These are phyloP conservation scores for Megaleporinus macrocephalus DNA, from an alignment of 2,113 vertebrate species.

Conservation along the genomic window DNA sequence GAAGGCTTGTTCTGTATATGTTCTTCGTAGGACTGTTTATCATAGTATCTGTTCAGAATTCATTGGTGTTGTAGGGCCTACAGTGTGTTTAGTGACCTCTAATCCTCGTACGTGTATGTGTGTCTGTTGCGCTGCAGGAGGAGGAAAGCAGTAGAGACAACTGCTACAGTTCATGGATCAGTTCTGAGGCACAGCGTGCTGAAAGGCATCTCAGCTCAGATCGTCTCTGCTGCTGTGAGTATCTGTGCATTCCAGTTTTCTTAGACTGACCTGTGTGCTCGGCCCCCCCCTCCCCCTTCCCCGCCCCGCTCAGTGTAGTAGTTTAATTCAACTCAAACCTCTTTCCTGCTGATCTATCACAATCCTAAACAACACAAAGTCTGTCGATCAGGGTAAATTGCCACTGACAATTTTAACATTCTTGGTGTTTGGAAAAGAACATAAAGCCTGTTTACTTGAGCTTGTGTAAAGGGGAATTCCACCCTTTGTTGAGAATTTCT, in stretches of 20 bases:
- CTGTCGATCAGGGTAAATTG: not conserved
- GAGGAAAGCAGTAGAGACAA: slow-evolving; percentile 69
- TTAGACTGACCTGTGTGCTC: not conserved
- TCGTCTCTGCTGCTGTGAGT: slow-evolving; percentile 91
- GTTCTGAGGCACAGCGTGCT: slow-evolving; percentile 89
- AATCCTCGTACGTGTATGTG: slow-evolving; percentile 15
- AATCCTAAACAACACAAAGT: not conserved
- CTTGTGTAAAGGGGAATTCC: no score
- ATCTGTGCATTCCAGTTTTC: no score
- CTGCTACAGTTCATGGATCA: slow-evolving; percentile 84
- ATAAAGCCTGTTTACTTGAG: no score
- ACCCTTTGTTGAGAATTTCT: no score
- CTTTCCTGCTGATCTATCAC: not conserved
- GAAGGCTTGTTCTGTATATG: no score
- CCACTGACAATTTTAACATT: no score
- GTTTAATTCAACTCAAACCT: not conserved
- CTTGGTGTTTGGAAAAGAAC: no score
- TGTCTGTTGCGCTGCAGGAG: slow-evolving; percentile 62
- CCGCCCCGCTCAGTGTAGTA: not conserved
- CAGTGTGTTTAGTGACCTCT: no score
- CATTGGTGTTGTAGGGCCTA: no score
- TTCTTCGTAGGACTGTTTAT: no score
- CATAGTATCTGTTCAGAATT: no score
- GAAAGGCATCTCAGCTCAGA: slow-evolving; percentile 96
- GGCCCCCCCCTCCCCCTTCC: not conserved